phyloP scores from a whole-genome alignment of 1,140 invertebrate genomes.

The Periplaneta americana region DNA sequence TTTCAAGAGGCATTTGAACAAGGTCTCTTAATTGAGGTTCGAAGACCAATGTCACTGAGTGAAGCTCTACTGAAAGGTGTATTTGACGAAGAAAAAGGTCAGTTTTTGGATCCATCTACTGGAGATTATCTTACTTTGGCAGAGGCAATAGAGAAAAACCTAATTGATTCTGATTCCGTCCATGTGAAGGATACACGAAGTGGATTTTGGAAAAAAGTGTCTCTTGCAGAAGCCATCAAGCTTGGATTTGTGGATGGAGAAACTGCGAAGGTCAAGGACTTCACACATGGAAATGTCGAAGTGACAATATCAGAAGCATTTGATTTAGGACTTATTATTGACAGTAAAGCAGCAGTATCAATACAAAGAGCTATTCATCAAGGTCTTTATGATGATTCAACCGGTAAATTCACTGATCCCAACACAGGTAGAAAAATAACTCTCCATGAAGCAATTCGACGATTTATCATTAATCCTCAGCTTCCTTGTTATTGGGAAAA shows the following conservation, averaged over 20 bases:
- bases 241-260: constrained; percentile 66
- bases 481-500: constrained; percentile 76
- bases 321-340: constrained; percentile 70
- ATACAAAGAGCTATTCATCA: constrained; percentile 81
- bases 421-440: constrained; percentile 68
- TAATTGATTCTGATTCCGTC: constrained; percentile 78
- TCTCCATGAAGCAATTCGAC: constrained; percentile 76
- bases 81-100: constrained; percentile 54
- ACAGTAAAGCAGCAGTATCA: constrained; percentile 75
- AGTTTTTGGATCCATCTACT: constrained; percentile 72
- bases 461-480: constrained; percentile 70
- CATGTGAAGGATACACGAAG: constrained; percentile 74
- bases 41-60: constrained; percentile 73
- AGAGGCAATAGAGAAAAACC: constrained; percentile 63
- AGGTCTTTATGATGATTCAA: constrained; percentile 73
- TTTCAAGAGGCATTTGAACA: constrained; percentile 81
- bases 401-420: constrained; percentile 77
- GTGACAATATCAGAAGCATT: constrained; percentile 76
- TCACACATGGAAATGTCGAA: constrained; percentile 53
- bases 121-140: constrained; percentile 67
- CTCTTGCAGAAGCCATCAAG: constrained; percentile 68
- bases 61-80: constrained; percentile 80
- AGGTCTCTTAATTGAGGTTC: constrained; percentile 74
- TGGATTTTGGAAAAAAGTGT: constrained; percentile 67
- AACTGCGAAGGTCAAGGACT: constrained; percentile 65